A percentile compares a stretch with the other conserved stretches of the same genome.
Conservation (phyloP, 1,140 invertebrate species). For the Andricus grossulariae region DNA sequence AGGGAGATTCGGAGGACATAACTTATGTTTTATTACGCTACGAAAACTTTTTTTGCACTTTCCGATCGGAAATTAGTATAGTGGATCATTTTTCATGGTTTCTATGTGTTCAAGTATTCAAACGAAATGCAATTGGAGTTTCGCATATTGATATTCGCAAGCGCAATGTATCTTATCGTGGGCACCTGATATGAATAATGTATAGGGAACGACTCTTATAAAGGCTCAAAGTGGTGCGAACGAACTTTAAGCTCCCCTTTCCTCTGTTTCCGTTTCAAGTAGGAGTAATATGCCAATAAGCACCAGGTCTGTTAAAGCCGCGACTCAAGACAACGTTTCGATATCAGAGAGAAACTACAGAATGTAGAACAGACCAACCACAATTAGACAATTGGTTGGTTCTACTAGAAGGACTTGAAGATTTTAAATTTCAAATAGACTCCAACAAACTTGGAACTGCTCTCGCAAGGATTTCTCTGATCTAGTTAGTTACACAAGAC, state of each 20-base stretch:
- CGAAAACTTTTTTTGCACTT: no score
- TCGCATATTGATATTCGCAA: conserved; percentile 61
- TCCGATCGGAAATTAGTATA: background rate
- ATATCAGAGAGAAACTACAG: no score
- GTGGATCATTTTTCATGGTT: conserved; percentile 3
- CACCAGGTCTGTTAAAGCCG: background rate
- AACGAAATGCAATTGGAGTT: conserved; percentile 18
- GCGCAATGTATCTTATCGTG: conserved; percentile 56
- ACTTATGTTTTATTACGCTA: no score
- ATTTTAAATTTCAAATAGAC: no score
- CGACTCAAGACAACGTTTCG: background rate
- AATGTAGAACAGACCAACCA: no score
- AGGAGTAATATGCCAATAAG: conserved; percentile 24
- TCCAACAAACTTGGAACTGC: no score
- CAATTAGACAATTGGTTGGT: no score
- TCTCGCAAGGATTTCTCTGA: no score
- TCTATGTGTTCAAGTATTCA: background rate
- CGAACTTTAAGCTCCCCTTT: conserved; percentile 46
- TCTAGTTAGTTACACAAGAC: no score
- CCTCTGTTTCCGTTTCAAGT: conserved; percentile 27
- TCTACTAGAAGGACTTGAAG: no score
- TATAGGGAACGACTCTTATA: conserved; percentile 50
- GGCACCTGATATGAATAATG: conserved; percentile 58
- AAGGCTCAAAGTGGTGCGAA: conserved; percentile 51
- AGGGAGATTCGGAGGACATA: no score